phyloP scores from a whole-genome alignment of 2,113 vertebrate genomes.

The Salvelinus namaycush region DNA sequence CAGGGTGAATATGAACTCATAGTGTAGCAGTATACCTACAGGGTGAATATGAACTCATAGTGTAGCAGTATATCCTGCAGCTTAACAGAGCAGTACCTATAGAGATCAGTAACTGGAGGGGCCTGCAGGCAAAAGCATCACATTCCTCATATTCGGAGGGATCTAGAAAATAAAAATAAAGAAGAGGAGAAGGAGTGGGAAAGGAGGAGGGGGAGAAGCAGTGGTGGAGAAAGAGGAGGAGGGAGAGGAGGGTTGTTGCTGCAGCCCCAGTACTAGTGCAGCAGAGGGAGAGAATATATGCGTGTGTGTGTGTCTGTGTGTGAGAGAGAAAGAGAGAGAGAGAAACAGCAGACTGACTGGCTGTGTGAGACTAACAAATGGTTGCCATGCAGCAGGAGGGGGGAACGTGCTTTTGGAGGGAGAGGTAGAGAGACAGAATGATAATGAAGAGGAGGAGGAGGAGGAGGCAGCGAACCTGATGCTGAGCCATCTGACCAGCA shows the following conservation, averaged over 20 bases:
- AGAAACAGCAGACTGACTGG: conserved; percentile 59
- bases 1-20: too few relatives aligned
- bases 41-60: too few relatives aligned
- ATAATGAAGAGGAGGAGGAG: conserved; percentile 64
- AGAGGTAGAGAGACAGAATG: conserved; percentile 71
- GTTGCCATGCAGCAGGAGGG: conserved; percentile 72
- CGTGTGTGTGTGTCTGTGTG: too few relatives aligned
- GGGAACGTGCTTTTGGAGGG: conserved; percentile 61
- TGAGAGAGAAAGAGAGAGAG: conserved; percentile 15
- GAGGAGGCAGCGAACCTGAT: conserved; percentile 56
- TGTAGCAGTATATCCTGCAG: too few relatives aligned
- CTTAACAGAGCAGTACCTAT: too few relatives aligned
- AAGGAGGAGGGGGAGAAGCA: conserved; percentile 13
- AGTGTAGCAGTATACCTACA: too few relatives aligned
- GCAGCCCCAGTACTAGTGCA: conserved; percentile 22
- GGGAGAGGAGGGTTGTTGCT: conserved; percentile 19
- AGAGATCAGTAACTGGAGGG: conserved; percentile 40
- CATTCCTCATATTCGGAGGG: conserved; percentile 53
- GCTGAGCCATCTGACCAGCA: conserved; percentile 26
- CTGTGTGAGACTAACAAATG: conserved; percentile 74
- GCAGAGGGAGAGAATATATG: too few relatives aligned
- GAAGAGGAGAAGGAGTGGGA: conserved; percentile 15
- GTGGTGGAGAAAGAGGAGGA: background rate
- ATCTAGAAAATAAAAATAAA: conserved; percentile 44
- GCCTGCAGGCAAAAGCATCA: conserved; percentile 28